Conservation (phyloP, 2,797 vertebrate species). For the Pipistrellus pygmaeus region DNA sequence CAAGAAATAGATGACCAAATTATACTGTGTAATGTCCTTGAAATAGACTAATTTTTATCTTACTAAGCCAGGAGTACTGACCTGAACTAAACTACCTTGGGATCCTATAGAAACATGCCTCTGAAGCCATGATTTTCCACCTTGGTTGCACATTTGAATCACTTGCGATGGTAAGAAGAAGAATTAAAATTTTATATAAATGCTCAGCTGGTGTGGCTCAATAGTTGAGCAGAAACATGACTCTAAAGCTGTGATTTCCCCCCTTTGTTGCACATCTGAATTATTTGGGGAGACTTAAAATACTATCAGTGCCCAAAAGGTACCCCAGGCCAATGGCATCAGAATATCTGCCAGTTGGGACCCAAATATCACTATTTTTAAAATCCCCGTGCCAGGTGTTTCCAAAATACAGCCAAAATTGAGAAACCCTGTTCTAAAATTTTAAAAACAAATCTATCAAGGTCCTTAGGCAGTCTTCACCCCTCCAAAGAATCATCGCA, state of each 20-base stretch:
- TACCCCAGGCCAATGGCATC: too few species aligned
- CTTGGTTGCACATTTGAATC: background rate
- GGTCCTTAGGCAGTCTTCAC: background rate
- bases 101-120: background rate
- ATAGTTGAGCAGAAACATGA: too few species aligned
- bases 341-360: background rate
- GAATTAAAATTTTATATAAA: slow-evolving; percentile 22
- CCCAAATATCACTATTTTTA: background rate
- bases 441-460: background rate
- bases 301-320: too few species aligned
- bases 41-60: background rate
- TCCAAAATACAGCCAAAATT: background rate
- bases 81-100: background rate
- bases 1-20: background rate
- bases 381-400: background rate
- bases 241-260: too few species aligned
- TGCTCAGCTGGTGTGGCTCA: too few species aligned
- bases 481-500: background rate
- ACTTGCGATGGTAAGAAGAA: background rate
- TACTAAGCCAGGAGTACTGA: background rate
- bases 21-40: background rate
- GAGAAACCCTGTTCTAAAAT: background rate
- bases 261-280: too few species aligned
- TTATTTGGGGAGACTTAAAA: too few species aligned
- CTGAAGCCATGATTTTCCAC: background rate